phyloP scores from a whole-genome alignment of 2,113 vertebrate species.

The Osmerus mordax region DNA sequence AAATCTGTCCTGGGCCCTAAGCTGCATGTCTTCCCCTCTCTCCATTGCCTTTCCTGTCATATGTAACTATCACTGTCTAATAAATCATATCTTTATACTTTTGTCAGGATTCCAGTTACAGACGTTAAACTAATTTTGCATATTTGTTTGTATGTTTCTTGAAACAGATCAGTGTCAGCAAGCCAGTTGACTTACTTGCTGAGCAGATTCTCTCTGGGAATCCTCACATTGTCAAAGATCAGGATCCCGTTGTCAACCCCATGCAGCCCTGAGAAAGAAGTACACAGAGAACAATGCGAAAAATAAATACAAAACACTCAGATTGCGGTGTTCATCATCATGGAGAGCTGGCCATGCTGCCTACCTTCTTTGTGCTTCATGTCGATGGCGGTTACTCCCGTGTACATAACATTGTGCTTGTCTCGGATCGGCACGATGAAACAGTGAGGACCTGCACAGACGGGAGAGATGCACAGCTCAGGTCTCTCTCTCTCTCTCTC shows the following conservation, averaged over 20 bases:
- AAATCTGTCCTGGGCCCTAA: no score
- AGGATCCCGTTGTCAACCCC: slow-evolving; percentile 70
- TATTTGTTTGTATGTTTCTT: background rate
- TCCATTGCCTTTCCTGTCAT: no score
- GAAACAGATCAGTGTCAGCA: background rate
- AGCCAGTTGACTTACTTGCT: slow-evolving; percentile 53
- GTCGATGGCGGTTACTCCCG: slow-evolving; percentile 52
- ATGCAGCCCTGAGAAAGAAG: slow-evolving; percentile 49
- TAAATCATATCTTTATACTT: no score
- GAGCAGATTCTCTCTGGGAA: slow-evolving; percentile 66
- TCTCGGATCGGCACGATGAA: slow-evolving; percentile 60
- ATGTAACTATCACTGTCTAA: no score
- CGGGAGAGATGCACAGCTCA: no score
- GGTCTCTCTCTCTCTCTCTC: no score
- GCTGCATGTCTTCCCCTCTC: no score
- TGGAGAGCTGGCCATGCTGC: background rate
- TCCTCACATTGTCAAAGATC: slow-evolving; percentile 62
- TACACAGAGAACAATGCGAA: background rate
- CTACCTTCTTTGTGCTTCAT: slow-evolving; percentile 63
- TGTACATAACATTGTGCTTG: slow-evolving; percentile 33
- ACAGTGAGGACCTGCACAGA: slow-evolving; percentile 64
- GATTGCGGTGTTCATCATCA: no score
- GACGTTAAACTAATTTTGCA: background rate
- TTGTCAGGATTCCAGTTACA: no score
- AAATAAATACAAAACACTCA: no score